Evolutionary conservation across 2,888 invertebrate species (phyloP), one percentile per base, ranked within the genome.

Genomic region (Zygaena filipendulae): DNA sequence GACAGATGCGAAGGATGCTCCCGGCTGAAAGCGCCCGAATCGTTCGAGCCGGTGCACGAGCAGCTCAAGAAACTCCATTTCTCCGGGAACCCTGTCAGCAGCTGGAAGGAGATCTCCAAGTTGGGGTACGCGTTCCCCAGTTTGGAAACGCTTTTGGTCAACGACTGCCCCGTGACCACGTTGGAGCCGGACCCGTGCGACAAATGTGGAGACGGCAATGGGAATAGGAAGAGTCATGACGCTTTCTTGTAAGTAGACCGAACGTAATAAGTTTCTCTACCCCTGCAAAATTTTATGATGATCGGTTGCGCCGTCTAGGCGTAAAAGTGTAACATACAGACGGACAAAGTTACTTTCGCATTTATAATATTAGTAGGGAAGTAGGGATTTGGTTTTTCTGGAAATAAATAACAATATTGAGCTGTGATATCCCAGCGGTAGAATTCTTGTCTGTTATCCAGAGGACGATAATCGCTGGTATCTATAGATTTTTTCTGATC

Each of bases 71-170:
- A 88, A 47, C 79, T 97, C 10, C 92, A 94, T 61, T 91, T 96
- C 49, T 94, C 91, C 37, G 91, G 91, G 18, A 96, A 95, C 68
- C 91, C 87, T 0, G 83, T 96, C n/a, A 84, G 86, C 42, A 84
- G 85, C 44, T 96, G 95, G 95, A 75, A 77, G 37, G 92, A 95
- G 59, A 85, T 96, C 28, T 85, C 86, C 18, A 91, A 92, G 50
- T 69, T 97, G 31, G 95, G 95, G 2, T 84, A 87, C 47, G 86
- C 90, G 3, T 96, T 96, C 62, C 95, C 96, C 0, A 87, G 86
- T 52, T 69, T 97, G 47, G 91, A 95, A 63, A 88, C 90, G 2
- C 70, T 97, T 37, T 87, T 95, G 29, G 81, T 96, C 27, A 94
- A 94, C 27, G 91, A 94, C 45, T 94, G 94, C 60, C 90, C 92